Conservation (phyloP, 2,797 vertebrate genomes). For the Myripristis jacobus region DNA sequence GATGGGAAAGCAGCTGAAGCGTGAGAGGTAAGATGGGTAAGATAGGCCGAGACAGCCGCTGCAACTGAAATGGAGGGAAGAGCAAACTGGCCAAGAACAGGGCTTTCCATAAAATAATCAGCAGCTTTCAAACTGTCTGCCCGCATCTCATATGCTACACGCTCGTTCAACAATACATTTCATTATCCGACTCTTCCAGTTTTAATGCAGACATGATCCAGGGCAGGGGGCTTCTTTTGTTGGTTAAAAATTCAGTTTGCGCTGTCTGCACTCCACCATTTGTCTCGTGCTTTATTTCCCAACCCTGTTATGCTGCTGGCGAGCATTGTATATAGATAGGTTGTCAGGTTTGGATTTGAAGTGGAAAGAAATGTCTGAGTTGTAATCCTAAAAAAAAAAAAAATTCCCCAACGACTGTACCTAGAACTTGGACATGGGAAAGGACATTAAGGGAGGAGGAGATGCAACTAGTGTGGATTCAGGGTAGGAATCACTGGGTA, state of each 20-base stretch:
- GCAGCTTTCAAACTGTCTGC: conserved; percentile 62
- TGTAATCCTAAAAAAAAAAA: conserved; percentile 15
- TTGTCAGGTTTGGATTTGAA: conserved; percentile 22
- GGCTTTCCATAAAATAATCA: conserved; percentile 72
- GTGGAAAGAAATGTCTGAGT: background rate
- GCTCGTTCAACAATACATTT: conserved; percentile 48
- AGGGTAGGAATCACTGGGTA: no score
- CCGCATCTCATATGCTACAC: conserved; percentile 43
- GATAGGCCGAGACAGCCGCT: conserved; percentile 22
- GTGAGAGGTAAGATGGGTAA: conserved; percentile 43
- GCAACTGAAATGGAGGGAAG: conserved; percentile 22
- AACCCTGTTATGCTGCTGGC: conserved; percentile 1
- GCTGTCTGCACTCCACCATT: conserved; percentile 11
- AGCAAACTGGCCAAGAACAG: conserved; percentile 43
- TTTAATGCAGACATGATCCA: conserved; percentile 51
- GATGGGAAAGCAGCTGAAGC: conserved; percentile 47
- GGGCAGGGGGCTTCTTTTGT: conserved; percentile 26
- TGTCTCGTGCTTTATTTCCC: conserved; percentile 7
- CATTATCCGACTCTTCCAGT: conserved; percentile 35
- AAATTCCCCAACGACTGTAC: background rate
- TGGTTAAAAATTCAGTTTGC: conserved; percentile 51
- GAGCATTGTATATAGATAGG: conserved; percentile 1
- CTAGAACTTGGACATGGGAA: background rate
- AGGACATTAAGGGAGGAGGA: background rate
- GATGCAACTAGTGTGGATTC: no score